Conservation (phyloP, 2,797 vertebrate species). For the Cyclopterus lumpus region DNA sequence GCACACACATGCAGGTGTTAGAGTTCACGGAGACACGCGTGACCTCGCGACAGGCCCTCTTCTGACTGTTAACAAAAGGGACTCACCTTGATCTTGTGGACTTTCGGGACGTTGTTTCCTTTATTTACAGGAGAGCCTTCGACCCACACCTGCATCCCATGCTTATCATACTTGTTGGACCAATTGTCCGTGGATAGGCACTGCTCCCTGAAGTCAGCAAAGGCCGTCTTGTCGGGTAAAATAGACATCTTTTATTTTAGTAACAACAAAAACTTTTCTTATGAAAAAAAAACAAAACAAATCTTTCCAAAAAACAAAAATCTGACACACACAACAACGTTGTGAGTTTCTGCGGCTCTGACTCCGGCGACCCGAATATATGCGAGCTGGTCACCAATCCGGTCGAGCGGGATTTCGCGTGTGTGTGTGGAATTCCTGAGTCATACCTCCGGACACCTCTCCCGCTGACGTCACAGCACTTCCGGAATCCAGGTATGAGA, state of each 20-base stretch:
- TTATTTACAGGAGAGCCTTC: conserved; percentile 60
- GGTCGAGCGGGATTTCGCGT: conserved; percentile 73
- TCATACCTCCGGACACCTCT: conserved; percentile 54
- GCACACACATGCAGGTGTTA: background rate
- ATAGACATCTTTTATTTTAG: conserved; percentile 62
- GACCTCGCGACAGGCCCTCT: background rate
- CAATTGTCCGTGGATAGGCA: conserved; percentile 81
- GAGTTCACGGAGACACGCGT: too few species aligned
- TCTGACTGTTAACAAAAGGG: background rate
- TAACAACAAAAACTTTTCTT: background rate
- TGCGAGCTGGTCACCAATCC: conserved; percentile 40
- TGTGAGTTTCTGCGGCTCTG: background rate
- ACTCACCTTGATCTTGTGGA: conserved; percentile 86
- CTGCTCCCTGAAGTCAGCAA: conserved; percentile 80
- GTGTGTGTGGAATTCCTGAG: conserved; percentile 62
- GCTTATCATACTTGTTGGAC: conserved; percentile 78
- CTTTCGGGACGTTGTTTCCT: conserved; percentile 55
- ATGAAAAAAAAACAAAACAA: background rate
- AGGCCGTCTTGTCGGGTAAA: conserved; percentile 78
- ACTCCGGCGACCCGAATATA: conserved; percentile 26
- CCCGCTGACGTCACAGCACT: conserved; percentile 49
- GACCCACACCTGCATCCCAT: conserved; percentile 83
- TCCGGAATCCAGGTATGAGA: conserved; percentile 69
- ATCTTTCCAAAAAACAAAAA: background rate
- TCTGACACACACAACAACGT: background rate